Evolutionary conservation across 2,797 vertebrate genomes (phyloP).

Genomic region (Octomys mimax): DNA sequence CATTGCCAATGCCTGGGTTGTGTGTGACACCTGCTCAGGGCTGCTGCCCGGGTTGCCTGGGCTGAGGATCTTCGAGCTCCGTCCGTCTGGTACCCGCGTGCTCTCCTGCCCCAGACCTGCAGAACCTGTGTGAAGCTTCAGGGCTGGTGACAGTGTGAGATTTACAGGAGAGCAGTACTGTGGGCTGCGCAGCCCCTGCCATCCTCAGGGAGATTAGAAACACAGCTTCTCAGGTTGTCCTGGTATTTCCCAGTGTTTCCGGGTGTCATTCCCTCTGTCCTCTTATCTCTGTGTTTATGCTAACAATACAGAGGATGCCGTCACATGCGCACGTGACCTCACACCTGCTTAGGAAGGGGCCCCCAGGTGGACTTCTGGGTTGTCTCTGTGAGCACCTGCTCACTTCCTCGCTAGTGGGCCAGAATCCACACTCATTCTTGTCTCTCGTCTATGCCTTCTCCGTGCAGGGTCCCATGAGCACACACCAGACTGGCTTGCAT

Average conservation of each 20-base stretch:
- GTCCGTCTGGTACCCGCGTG: fast-evolving
- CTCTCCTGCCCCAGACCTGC: neutral
- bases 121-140: fast-evolving
- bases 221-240: fast-evolving
- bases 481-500: neutral
- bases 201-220: neutral
- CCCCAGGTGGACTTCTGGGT: neutral
- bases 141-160: neutral
- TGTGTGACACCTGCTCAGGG: neutral
- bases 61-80: neutral
- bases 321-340: too few species aligned
- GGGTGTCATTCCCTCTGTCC: neutral
- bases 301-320: neutral
- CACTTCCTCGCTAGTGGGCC: fast-evolving
- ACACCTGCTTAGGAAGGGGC: too few species aligned
- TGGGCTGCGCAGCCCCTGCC: fast-evolving
- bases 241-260: fast-evolving
- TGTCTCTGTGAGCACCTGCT: fast-evolving
- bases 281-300: neutral
- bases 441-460: neutral
- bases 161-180: neutral
- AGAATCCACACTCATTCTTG: neutral
- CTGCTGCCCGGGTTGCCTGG: neutral
- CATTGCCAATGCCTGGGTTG: neutral
- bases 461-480: fast-evolving